Evolutionary conservation across 2,888 invertebrate species (phyloP).

Genomic region (Ligdia adustata): DNA sequence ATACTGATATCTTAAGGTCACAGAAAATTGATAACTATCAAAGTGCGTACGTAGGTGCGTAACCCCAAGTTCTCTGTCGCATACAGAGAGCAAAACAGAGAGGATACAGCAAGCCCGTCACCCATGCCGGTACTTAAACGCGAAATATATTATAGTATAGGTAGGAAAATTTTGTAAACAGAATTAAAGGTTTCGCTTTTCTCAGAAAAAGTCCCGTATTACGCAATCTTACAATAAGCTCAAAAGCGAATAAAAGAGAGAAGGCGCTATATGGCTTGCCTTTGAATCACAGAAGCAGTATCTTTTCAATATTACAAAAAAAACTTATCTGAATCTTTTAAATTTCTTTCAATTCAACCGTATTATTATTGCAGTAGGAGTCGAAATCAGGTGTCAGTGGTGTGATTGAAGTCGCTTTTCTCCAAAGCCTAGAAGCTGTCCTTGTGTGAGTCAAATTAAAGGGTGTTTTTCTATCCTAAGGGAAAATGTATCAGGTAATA

Average conservation of each 20-base stretch:
- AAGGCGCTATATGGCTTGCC: slow-evolving; percentile 51
- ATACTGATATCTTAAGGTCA: too few species aligned
- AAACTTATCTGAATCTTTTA: slow-evolving; percentile 6
- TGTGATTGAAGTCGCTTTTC: slow-evolving; percentile 19
- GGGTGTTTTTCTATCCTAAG: slow-evolving; percentile 65
- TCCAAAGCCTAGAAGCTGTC: slow-evolving; percentile 5
- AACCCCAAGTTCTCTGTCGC: too few species aligned
- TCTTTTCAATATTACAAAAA: slow-evolving; percentile 30
- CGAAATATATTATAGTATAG: too few species aligned
- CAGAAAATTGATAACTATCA: too few species aligned
- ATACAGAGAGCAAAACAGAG: too few species aligned
- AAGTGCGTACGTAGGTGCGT: too few species aligned
- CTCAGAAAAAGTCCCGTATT: too few species aligned
- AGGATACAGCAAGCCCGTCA: too few species aligned
- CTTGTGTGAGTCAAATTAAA: slow-evolving; percentile 64
- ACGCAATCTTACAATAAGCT: too few species aligned
- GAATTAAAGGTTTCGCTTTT: too few species aligned
- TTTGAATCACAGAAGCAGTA: slow-evolving; percentile 56
- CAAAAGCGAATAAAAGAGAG: slow-evolving; percentile 53
- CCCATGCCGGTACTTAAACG: too few species aligned
- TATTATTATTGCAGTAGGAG: slow-evolving; percentile 5
- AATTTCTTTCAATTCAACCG: background rate
- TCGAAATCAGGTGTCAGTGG: background rate
- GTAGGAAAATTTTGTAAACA: too few species aligned
- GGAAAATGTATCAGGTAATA: slow-evolving; percentile 72